These are phyloP conservation scores for Diabrotica undecimpunctata DNA, from an alignment of 1,140 invertebrate species.

Conservation along the genomic window DNA sequence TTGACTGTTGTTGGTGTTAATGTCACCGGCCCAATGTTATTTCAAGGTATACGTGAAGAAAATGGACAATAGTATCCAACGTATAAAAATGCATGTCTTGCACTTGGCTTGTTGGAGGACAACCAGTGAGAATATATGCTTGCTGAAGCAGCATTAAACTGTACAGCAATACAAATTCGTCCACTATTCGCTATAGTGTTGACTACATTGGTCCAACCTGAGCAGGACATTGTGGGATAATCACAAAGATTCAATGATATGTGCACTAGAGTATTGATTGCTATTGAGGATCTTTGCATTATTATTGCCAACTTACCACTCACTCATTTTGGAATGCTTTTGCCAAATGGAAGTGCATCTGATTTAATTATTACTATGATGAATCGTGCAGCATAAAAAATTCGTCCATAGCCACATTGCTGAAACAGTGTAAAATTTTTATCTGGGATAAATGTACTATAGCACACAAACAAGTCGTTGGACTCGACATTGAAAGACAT, in stretches of 20 bases:
- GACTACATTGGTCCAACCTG: conserved; percentile 23
- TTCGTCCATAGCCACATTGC: no score
- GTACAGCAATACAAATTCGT: no score
- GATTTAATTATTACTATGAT: conserved; percentile 24
- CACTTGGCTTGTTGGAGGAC: conserved; percentile 44
- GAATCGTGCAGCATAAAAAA: no score
- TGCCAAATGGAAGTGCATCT: conserved; percentile 27
- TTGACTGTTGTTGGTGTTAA: conserved; percentile 20
- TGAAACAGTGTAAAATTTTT: no score
- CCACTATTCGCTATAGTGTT: conserved; percentile 33
- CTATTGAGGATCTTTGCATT: conserved; percentile 23
- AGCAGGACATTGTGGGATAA: conserved; percentile 28
- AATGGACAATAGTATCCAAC: conserved; percentile 32
- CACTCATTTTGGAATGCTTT: conserved; percentile 32
- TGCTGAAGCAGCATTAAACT: no score
- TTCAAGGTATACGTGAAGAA: conserved; percentile 29
- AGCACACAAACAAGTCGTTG: conserved; percentile 18
- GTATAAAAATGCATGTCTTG: conserved; percentile 37
- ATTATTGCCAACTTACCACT: conserved; percentile 31
- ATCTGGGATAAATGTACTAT: no score
- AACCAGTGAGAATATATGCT: conserved; percentile 43
- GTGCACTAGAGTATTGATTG: no score
- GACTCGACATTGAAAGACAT: conserved; percentile 37
- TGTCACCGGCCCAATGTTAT: conserved; percentile 18
- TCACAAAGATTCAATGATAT: conserved; percentile 30